Conservation (phyloP, 2,888 invertebrate genomes). For the Xanthorhoe designata region DNA sequence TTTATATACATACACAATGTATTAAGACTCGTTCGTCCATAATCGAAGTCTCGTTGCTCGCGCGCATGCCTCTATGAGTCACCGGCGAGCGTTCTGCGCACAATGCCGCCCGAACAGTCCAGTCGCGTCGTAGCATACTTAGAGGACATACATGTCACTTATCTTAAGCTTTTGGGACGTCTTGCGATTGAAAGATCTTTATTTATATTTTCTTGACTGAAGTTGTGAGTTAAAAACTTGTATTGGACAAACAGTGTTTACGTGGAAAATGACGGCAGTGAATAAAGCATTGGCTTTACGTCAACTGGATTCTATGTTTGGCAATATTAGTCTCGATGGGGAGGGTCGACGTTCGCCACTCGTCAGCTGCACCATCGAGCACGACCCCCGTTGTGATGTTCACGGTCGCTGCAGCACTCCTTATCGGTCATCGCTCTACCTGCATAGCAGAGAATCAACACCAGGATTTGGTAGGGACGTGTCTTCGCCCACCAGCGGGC, state of each 20-base stretch:
- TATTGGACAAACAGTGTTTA: slow-evolving; percentile 49
- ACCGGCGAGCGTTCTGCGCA: slow-evolving; percentile 78
- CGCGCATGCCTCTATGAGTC: slow-evolving; percentile 80
- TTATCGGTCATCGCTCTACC: slow-evolving; percentile 76
- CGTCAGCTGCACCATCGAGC: slow-evolving; percentile 84
- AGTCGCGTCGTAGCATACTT: slow-evolving; percentile 82
- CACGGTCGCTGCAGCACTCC: slow-evolving; percentile 86
- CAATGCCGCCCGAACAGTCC: slow-evolving; percentile 78
- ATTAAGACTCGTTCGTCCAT: slow-evolving; percentile 73
- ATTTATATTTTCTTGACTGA: slow-evolving; percentile 45
- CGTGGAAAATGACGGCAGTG: slow-evolving; percentile 76
- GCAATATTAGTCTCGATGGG: slow-evolving; percentile 86
- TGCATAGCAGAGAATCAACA: slow-evolving; percentile 80
- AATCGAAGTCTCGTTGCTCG: slow-evolving; percentile 75
- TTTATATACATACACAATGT: slow-evolving; percentile 70
- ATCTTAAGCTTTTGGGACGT: slow-evolving; percentile 59
- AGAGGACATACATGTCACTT: slow-evolving; percentile 80
- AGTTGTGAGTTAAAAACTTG: slow-evolving; percentile 61
- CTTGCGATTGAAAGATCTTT: slow-evolving; percentile 56
- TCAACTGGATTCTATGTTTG: slow-evolving; percentile 90
- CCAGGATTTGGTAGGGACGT: slow-evolving; percentile 86
- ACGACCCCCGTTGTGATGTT: slow-evolving; percentile 88
- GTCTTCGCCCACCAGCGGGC: slow-evolving; percentile 76
- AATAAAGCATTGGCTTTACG: slow-evolving; percentile 89
- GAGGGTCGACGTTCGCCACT: slow-evolving; percentile 74